Base-by-base conservation (phyloP, 2,888 invertebrate genomes). In the Apamea crenata region DNA sequence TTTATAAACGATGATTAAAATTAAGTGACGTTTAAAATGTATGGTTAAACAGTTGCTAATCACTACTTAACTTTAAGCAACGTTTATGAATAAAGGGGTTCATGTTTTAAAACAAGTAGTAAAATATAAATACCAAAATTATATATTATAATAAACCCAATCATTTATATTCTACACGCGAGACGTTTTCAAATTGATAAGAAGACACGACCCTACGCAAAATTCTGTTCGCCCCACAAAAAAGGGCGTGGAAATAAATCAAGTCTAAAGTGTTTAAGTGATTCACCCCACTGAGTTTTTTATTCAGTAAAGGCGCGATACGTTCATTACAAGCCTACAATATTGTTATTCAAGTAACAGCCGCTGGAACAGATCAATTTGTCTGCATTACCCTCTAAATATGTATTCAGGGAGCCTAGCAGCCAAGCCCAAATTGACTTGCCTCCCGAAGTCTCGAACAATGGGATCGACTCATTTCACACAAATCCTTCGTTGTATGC, bases 271-370 rank as follows among this genome's bases (percentile, higher is more conserved):
- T 65, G 44, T 69, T 50, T 47, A 53, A 74, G 70, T 84, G 70
- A 84, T 63, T 84, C 66, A 29, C 32, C 12, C 61, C 53, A 29
- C 61, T 21, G 40, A 59, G 65, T 29, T 72, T 68, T 71, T 77
- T 44, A 65, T 75, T 72, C 56, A 77, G 44, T 61, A 56, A 70
- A 67, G 21, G 61, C 25, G 4, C 50, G 40, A 66, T 63, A 67
- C 25, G 18, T 59, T 71, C n/a, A 61, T 69, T 69, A 80, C 70
- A 61, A n/a, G 59, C 53, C 66, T 63, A 69, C 67, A 65, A 29
- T 61, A 74, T 87, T 82, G 61, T 74, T 82, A 82, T 87, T 87
- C 80, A 74, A 81, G 87, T 70, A 87, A 85, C 87, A 87, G 72
- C 70, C 66, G 47, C 2, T 77, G 56, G 65, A 67, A 79, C 79